Conservation (phyloP, 2,888 invertebrate genomes). For the Tetragnatha montana region DNA sequence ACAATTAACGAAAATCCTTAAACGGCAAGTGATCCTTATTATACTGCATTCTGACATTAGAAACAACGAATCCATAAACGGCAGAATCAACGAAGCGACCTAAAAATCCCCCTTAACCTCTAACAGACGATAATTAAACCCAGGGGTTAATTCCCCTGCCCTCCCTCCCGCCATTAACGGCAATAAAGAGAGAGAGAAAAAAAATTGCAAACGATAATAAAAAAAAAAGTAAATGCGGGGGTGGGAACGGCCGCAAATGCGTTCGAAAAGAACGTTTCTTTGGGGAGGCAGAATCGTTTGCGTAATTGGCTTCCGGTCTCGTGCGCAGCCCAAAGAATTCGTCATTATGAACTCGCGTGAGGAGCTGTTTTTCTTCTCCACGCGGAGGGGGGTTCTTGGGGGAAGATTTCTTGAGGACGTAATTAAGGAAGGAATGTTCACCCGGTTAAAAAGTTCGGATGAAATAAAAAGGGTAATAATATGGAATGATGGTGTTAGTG, state of each 20-base stretch:
- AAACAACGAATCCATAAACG: no score
- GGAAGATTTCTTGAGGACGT: not conserved
- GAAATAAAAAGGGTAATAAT: not conserved
- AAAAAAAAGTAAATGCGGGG: constrained; percentile 5
- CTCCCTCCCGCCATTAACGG: constrained; percentile 13
- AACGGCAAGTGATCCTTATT: no score
- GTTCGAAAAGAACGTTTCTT: constrained; percentile 40
- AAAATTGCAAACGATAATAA: not conserved
- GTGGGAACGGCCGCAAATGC: constrained; percentile 23
- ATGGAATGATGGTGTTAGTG: no score
- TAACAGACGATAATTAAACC: constrained; percentile 50
- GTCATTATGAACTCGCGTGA: no score
- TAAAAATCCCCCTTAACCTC: constrained; percentile 4
- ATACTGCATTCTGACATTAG: no score
- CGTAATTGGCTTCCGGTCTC: constrained; percentile 36
- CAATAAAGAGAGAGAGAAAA: constrained; percentile 1
- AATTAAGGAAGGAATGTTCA: not conserved
- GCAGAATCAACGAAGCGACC: no score
- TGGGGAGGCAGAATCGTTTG: constrained; percentile 19
- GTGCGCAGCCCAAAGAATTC: not conserved
- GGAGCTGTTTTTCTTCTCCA: no score
- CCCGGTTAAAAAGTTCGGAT: not conserved
- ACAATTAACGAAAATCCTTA: constrained; percentile 33
- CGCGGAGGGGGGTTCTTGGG: not conserved
- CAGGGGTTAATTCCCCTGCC: constrained; percentile 40